Evolutionary conservation across 2,113 vertebrate genomes (phyloP).

Genomic region (Arenaria interpres): DNA sequence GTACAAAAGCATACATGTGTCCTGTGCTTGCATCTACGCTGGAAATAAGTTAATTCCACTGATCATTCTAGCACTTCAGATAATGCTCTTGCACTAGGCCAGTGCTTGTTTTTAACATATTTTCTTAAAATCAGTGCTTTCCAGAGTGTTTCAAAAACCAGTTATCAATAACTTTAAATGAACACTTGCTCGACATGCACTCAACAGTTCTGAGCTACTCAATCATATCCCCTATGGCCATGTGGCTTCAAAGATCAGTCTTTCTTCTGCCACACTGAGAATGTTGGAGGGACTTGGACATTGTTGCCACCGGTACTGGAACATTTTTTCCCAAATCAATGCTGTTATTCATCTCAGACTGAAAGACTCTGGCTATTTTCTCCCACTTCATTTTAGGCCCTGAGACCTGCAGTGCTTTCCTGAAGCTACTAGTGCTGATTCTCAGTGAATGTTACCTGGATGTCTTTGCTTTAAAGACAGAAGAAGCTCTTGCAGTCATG

Average conservation of each 20-base stretch:
- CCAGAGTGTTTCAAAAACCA: not conserved
- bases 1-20: not conserved
- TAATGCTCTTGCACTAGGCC: not conserved
- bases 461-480: not conserved
- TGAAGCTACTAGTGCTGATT: not conserved
- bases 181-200: not conserved
- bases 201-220: not conserved
- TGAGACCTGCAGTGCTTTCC: not conserved
- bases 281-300: not conserved
- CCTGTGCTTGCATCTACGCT: rapidly evolving
- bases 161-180: not conserved
- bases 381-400: not conserved
- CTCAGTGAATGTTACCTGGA: not conserved
- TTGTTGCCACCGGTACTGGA: not conserved
- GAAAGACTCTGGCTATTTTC: not conserved
- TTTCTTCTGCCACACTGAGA: not conserved
- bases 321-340: not conserved
- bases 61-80: not conserved
- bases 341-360: not conserved
- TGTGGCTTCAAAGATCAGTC: not conserved
- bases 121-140: not conserved
- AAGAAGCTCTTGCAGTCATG: not conserved
- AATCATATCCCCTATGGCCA: not conserved
- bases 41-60: not conserved
- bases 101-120: not conserved